Evolutionary conservation across 2,888 invertebrate species (phyloP).

Genomic region (Meandrusa payeni): DNA sequence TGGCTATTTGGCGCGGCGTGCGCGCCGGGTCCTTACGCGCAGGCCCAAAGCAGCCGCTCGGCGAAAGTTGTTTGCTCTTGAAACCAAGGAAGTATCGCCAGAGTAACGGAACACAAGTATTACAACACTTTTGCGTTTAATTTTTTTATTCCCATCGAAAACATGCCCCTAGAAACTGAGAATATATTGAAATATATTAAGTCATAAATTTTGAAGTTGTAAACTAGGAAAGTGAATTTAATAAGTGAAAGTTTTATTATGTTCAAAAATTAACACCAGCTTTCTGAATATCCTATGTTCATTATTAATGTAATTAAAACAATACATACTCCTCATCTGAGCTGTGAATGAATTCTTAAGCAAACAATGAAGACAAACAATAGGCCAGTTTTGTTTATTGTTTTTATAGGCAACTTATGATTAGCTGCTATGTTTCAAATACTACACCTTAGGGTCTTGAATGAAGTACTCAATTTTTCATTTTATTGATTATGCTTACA

Average conservation of each 20-base stretch:
- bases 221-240: constrained; percentile 17
- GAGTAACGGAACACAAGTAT: constrained; percentile 46
- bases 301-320: constrained; percentile 17
- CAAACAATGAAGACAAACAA: constrained; percentile 17
- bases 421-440: constrained; percentile 15
- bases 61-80: constrained; percentile 77
- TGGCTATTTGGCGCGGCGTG: constrained; percentile 35
- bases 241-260: no score
- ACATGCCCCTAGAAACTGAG: constrained; percentile 1
- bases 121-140: constrained; percentile 38
- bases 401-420: constrained; percentile 7
- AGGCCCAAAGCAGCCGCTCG: constrained; percentile 32
- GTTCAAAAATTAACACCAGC: no score
- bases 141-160: constrained; percentile 18
- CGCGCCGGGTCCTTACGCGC: constrained; percentile 35
- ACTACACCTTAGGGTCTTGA: constrained; percentile 3
- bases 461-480: no score
- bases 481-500: no score
- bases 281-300: constrained; percentile 11
- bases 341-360: constrained; percentile 14
- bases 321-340: constrained; percentile 16
- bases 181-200: background rate
- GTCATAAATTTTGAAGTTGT: constrained; percentile 2
- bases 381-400: constrained; percentile 18
- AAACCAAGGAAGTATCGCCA: constrained; percentile 61